Evolutionary conservation across 2,113 vertebrate species (phyloP).

Genomic region (Sclerurus mexicanus): DNA sequence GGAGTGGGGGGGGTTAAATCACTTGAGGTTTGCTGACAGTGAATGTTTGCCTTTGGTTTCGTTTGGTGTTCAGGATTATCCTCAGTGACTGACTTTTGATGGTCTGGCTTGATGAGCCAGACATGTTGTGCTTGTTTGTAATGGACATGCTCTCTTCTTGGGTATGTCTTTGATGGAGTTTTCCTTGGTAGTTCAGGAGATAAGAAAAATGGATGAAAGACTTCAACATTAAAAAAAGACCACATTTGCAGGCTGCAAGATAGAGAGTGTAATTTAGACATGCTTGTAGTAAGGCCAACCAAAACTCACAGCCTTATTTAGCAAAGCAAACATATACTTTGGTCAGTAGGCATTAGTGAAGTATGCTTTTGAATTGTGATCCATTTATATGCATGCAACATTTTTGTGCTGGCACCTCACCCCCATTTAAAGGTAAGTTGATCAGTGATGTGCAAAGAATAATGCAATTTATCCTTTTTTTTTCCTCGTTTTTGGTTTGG

Average conservation of each 20-base stretch:
- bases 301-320: neutral
- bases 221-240: neutral
- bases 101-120: neutral
- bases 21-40: neutral
- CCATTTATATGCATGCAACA: neutral
- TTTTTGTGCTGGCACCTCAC: neutral
- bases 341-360: neutral
- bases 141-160: neutral
- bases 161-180: neutral
- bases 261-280: neutral
- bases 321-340: neutral
- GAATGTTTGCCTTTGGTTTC: neutral
- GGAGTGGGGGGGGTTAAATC: rapidly evolving
- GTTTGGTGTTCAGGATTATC: neutral
- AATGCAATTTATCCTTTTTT: neutral
- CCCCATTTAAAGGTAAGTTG: neutral
- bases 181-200: neutral
- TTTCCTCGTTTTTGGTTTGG: neutral
- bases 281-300: neutral
- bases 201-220: neutral
- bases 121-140: neutral
- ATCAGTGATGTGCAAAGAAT: neutral
- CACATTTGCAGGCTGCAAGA: neutral
- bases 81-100: neutral
- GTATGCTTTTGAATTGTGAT: neutral